These are phyloP conservation scores for Drosophila paulistorum DNA, from an alignment of 1,140 invertebrate species.

Conservation along the genomic window DNA sequence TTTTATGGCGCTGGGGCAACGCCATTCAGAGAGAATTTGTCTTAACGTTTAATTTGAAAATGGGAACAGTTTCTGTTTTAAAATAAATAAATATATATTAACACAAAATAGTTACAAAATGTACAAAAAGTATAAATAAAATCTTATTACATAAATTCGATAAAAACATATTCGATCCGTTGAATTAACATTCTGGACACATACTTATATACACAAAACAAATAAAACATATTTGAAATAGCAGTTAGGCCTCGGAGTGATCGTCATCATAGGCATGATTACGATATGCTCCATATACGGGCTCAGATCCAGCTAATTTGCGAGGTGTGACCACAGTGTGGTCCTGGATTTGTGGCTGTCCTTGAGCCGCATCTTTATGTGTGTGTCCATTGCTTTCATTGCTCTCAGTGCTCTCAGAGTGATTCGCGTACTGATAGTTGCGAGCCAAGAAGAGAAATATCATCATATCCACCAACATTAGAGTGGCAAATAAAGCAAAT, in stretches of 20 bases:
- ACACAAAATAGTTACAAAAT: conserved; percentile 29
- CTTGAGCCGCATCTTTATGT: background rate
- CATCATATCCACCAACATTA: conserved; percentile 93
- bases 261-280: conserved; percentile 51
- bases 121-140: conserved; percentile 31
- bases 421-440: conserved; percentile 87
- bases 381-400: background rate
- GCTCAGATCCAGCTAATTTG: background rate
- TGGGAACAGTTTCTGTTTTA: background rate
- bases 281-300: conserved; percentile 42
- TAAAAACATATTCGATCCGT: background rate
- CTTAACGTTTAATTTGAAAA: background rate
- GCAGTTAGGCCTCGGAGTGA: conserved; percentile 32
- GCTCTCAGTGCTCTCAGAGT: conserved; percentile 74
- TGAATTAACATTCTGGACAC: background rate
- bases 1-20: conserved; percentile 22
- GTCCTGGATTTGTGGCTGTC: background rate
- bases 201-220: background rate
- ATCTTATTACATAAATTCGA: conserved; percentile 41
- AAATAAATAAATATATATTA: conserved; percentile 19
- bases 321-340: background rate
- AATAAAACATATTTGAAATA: background rate
- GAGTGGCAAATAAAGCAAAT: conserved; percentile 93
- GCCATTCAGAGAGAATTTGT: background rate
- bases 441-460: conserved; percentile 91